Base-by-base conservation (phyloP, 2,888 invertebrate genomes). In the Mesorhabditis belari region DNA sequence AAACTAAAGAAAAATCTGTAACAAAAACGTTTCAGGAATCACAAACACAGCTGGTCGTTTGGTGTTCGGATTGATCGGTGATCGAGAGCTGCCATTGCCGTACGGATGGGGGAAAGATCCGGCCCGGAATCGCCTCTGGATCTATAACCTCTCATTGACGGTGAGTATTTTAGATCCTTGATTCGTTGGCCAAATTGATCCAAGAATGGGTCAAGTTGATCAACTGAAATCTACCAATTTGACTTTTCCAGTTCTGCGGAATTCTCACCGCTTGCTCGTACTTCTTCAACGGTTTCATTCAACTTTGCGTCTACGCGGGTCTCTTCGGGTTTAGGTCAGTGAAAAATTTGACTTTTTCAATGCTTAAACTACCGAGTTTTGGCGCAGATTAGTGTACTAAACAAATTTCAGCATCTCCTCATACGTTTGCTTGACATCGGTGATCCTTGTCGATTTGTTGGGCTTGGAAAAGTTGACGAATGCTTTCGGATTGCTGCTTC, bases 361-460 rank as follows among this genome's bases (percentile, higher is more conserved):
- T 28, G 23, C 21, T 19, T 44, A 9, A 1, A 17, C 19, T 29
- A 60, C 55, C 55, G 12, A 25, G 61, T 28, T 75, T 74, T 55
- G 74, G n/a, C n/a, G 74, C 23, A n/a, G n/a, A n/a, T n/a, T n/a
- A n/a, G n/a, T n/a, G n/a, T n/a, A n/a, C n/a, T n/a, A n/a, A n/a
- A n/a, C n/a, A n/a, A n/a, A n/a, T n/a, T n/a, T 76, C 69, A 65
- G 75, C 19, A 76, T 80, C 55, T 68, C 74, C 29, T 79, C 77
- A 67, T 96, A 93, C 85, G 93, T 98, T 80, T 94, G 95, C 17
- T 85, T 98, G 64, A 96, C 96, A 35, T 95, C 95, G 55, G 95
- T 98, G 81, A 92, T 98, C 81, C 86, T 98, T 67, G 96, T 96
- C 74, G 95, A 98, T 82, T 86, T 96, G 50, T 86, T 98, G 52